These are phyloP conservation scores for Synaphobranchus kaupii DNA, from an alignment of 2,797 vertebrate genomes.

Conservation along the genomic window DNA sequence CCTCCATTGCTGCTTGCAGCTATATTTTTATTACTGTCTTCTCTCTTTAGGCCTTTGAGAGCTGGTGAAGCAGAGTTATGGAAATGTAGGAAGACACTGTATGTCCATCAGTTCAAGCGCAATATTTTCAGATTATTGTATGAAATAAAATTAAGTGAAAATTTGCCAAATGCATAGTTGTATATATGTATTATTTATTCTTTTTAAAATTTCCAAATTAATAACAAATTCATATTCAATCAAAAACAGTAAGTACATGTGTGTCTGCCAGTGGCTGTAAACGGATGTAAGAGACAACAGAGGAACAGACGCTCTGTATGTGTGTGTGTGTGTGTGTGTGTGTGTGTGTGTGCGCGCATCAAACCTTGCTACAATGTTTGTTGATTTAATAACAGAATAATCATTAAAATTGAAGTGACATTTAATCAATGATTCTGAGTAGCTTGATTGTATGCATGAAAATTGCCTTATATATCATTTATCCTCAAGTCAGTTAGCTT, in stretches of 20 bases:
- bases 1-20: too few species aligned
- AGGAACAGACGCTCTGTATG: neutral
- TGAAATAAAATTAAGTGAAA: neutral
- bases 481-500: constrained; percentile 17
- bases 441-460: neutral
- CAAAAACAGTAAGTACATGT: too few species aligned
- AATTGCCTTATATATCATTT: constrained; percentile 16
- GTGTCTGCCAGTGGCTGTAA: neutral
- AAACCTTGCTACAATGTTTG: neutral
- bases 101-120: neutral
- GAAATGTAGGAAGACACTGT: neutral
- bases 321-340: neutral
- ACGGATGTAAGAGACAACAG: neutral
- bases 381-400: neutral
- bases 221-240: too few species aligned
- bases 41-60: neutral
- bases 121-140: neutral
- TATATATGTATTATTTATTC: neutral
- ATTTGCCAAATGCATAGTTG: neutral
- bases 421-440: constrained; percentile 25
- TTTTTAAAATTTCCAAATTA: too few species aligned
- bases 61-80: neutral
- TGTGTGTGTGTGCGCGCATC: neutral
- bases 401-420: constrained; percentile 8
- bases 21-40: neutral